Conservation (phyloP, 2,113 vertebrate species). For the Todiramphus saurophagus region DNA sequence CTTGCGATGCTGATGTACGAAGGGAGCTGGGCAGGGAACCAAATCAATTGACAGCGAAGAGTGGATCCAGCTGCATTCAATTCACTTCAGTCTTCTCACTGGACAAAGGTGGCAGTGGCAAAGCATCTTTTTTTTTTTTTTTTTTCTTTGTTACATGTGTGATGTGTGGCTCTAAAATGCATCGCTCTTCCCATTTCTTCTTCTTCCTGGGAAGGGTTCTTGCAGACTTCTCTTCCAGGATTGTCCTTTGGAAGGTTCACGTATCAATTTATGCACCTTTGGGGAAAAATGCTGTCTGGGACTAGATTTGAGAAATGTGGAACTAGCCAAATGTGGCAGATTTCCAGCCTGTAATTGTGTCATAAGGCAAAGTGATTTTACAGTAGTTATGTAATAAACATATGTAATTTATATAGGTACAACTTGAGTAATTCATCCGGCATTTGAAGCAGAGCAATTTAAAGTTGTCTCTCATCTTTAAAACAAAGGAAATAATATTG, state of each 20-base stretch:
- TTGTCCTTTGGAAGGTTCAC: not conserved
- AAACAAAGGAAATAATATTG: not conserved
- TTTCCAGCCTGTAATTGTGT: conserved; percentile 18
- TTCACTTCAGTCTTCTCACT: not conserved
- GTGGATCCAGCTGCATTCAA: not conserved
- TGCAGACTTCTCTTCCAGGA: not conserved
- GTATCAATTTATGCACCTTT: not conserved
- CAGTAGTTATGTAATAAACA: conserved; percentile 36
- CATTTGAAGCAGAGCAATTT: not conserved
- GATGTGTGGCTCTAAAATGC: not conserved
- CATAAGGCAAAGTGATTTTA: conserved; percentile 38
- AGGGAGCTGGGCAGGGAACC: conserved; percentile 18
- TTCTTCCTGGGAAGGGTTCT: not conserved
- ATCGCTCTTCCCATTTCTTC: not conserved
- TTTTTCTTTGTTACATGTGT: not conserved
- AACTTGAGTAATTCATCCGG: not conserved
- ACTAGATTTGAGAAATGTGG: not conserved
- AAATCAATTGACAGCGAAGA: not conserved
- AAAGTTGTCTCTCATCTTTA: not conserved
- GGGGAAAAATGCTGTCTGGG: not conserved
- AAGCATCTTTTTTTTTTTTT: not conserved
- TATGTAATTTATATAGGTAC: not conserved
- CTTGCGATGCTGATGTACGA: not conserved
- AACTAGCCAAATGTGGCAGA: not conserved
- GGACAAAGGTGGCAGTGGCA: not conserved